Evolutionary conservation across 2,797 vertebrate genomes (phyloP), one percentile per base, ranked within the genome.

Genomic region (Darevskia nairensis): DNA sequence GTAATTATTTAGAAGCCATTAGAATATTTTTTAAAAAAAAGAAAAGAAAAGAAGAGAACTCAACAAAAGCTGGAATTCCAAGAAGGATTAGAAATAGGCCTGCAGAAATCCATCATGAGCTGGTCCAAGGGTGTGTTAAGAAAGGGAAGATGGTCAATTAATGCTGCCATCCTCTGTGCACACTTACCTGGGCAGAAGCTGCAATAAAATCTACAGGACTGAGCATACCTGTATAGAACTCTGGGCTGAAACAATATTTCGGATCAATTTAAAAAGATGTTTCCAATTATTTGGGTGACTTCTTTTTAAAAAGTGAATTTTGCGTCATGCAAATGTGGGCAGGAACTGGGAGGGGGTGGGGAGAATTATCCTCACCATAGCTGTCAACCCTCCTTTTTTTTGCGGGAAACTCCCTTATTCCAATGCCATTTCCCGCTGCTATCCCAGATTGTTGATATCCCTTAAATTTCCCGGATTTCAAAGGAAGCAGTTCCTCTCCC

Each of bases 1-100:
- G 17, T 72, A 80, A 80, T 72, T 80, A 86, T 86, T 86, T 41
- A 72, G 59, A 80, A 71, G 1, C 64, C 64, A 80, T 86, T 80
- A 39, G 85, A 79, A 80, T 79, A 68, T 39, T 74, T 74, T 32
- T 71, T 27, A 50, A 83, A 41, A 35, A 21, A 39, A 39, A 4
- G 1, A n/a, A 35, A 21, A 35, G 35, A 35, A 35, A 8, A 17
- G 4, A 50, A 55, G 21, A 35, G 44, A 61, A 61, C 2, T 21
- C n/a, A 25, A 44, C 80, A 82, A n/a, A 46, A 59, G 32, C 69
- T 25, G 69, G 68, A 6, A 15, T 44, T 82, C 64, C 9, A 27
- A 61, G 3, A 29, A 77, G 78, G 55, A 41, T 82, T 68, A 44
- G 13, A 68, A 29, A 68, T 4, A 11, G 27, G 64, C 0, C 25